phyloP scores from a whole-genome alignment of 2,888 invertebrate species.

The Agonum fuliginosum region DNA sequence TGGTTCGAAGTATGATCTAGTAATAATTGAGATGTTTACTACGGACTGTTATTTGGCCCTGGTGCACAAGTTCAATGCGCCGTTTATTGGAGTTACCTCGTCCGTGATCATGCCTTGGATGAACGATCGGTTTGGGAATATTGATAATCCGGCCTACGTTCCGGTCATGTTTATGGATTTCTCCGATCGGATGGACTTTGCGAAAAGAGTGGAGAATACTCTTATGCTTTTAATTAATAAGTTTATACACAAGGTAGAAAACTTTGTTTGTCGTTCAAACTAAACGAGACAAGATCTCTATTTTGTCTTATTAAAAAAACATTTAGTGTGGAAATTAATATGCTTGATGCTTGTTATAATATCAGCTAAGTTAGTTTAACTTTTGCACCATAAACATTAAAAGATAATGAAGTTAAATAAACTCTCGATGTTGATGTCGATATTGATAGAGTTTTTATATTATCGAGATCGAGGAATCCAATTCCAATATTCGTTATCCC shows the following conservation, averaged over 20 bases:
- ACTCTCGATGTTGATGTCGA: too few relatives aligned
- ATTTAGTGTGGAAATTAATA: too few relatives aligned
- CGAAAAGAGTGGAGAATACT: constrained; percentile 67
- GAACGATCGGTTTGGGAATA: constrained; percentile 73
- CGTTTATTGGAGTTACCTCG: constrained; percentile 75
- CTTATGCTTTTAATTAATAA: constrained; percentile 61
- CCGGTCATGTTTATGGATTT: constrained; percentile 72
- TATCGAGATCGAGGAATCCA: too few relatives aligned
- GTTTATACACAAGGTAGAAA: constrained; percentile 58
- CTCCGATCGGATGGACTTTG: constrained; percentile 68
- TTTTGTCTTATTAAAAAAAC: too few relatives aligned
- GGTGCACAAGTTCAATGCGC: constrained; percentile 77
- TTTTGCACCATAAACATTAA: too few relatives aligned
- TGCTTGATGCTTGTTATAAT: too few relatives aligned
- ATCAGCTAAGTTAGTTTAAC: too few relatives aligned
- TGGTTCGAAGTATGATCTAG: constrained; percentile 77
- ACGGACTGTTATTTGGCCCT: constrained; percentile 81
- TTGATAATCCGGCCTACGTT: constrained; percentile 74
- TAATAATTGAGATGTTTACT: constrained; percentile 81
- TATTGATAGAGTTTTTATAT: too few relatives aligned
- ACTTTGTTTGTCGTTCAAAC: too few relatives aligned
- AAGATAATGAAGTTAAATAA: too few relatives aligned
- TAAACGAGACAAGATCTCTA: too few relatives aligned
- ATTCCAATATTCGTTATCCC: too few relatives aligned
- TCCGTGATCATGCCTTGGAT: constrained; percentile 74